Conservation (phyloP, 2,113 vertebrate species). For the Pan troglodytes region NHGRI_mPanTro3-v2.1_pri NC_072409.2:8705001-8705500, state of each 20-base stretch:
- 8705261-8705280: background rate
- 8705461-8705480: background rate
- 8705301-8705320: background rate
- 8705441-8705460: background rate
- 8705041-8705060: background rate
- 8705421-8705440: background rate
- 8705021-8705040: accelerated
- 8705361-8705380: background rate
- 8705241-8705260: accelerated
- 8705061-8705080: no score
- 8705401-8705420: background rate
- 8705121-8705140: background rate
- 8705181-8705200: accelerated
- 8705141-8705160: background rate
- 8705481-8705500: background rate
- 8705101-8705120: background rate
- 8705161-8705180: accelerated
- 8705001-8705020: background rate
- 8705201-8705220: background rate
- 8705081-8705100: accelerated
- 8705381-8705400: background rate
- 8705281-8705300: background rate
- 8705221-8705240: background rate
- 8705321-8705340: background rate
- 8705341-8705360: background rate